phyloP scores from a whole-genome alignment of 2,888 invertebrate genomes.

The Latrodectus elegans region DNA sequence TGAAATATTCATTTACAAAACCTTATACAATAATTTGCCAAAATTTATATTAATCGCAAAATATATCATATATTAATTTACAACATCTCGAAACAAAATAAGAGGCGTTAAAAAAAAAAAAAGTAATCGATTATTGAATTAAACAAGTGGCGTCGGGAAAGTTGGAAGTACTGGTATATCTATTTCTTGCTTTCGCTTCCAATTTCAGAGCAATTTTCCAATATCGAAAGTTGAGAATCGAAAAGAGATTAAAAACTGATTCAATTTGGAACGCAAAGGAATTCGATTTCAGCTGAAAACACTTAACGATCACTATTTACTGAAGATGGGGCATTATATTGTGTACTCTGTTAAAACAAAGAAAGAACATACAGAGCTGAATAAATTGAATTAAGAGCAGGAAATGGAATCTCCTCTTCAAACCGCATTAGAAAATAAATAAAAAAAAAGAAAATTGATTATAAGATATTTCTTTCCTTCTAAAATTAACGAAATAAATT shows the following conservation, averaged over 20 bases:
- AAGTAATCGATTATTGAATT: neutral
- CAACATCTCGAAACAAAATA: neutral
- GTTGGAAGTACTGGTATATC: neutral
- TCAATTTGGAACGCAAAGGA: slow-evolving; percentile 41
- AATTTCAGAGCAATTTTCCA: neutral
- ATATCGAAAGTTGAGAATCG: slow-evolving; percentile 17
- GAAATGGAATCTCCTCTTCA: neutral
- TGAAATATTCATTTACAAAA: too few species aligned
- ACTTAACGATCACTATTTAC: slow-evolving; percentile 39
- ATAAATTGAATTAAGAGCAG: slow-evolving; percentile 41
- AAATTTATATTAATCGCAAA: too few species aligned
- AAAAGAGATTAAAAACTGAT: slow-evolving; percentile 60
- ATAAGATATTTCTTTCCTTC: neutral
- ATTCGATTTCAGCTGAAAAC: slow-evolving; percentile 36
- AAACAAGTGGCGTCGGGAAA: neutral
- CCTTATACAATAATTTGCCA: too few species aligned
- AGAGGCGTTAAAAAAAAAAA: neutral
- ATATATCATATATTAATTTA: neutral
- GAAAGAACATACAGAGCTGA: slow-evolving; percentile 2
- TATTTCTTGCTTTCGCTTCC: slow-evolving; percentile 1
- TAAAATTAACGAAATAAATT: neutral
- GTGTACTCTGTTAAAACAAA: neutral
- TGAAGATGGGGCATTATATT: neutral
- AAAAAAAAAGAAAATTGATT: neutral
- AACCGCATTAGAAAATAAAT: neutral